These are phyloP conservation scores for Casuarius casuarius DNA, from an alignment of 2,113 vertebrate genomes.

Conservation along the genomic window DNA sequence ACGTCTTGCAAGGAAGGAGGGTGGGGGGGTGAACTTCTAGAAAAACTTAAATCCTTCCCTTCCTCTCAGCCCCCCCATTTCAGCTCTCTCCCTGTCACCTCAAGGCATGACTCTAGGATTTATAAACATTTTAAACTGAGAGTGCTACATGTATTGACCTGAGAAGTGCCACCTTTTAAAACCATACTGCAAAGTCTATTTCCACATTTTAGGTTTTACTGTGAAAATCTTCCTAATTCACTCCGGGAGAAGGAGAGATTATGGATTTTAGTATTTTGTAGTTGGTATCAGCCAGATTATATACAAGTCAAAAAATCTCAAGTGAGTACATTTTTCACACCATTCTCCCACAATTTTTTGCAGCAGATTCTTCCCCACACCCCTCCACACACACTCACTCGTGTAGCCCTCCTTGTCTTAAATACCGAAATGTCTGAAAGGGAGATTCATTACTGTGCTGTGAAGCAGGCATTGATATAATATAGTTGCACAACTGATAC, in stretches of 20 bases:
- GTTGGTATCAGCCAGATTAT: not conserved
- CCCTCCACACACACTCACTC: rapidly evolving
- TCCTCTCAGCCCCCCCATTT: not conserved
- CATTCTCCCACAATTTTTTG: not conserved
- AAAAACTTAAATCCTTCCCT: not conserved
- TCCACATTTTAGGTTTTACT: not conserved
- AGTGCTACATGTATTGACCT: not conserved
- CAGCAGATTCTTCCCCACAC: rapidly evolving
- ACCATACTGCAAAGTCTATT: not conserved
- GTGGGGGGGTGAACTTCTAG: not conserved
- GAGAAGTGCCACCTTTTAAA: not conserved
- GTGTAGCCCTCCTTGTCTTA: not conserved
- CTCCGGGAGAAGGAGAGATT: not conserved
- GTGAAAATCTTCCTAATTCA: not conserved
- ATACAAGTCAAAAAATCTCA: not conserved
- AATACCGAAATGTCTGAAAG: not conserved
- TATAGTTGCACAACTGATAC: not conserved
- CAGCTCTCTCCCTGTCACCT: not conserved
- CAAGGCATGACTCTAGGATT: not conserved
- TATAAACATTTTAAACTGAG: not conserved
- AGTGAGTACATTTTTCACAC: not conserved
- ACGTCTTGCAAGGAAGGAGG: not conserved
- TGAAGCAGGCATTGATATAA: not conserved
- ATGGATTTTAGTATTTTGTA: not conserved
- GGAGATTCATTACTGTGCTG: not conserved